Evolutionary conservation across 2,888 invertebrate species (phyloP), one percentile per base, ranked within the genome.

Genomic region (Pseudeuparius sepicola): DNA sequence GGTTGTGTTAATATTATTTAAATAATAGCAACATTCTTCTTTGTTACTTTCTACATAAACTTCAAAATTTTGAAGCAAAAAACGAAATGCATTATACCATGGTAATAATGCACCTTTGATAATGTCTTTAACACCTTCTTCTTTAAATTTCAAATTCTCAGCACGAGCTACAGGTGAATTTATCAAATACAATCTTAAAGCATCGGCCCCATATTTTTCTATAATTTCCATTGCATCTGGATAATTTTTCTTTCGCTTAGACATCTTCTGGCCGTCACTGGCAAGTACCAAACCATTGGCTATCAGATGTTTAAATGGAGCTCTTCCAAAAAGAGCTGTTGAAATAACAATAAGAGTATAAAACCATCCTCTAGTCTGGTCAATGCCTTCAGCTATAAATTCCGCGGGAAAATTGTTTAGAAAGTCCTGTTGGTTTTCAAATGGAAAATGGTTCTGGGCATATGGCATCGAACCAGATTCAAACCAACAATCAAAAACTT

Each of bases 401-500:
- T 99, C 93, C 1, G 98, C 98, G 1, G 98, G 98, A 56, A 98
- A 99, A 44, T 75, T 73, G 23, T 82, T 81, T 43, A 87, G 81
- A 60, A 96, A 96, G 35, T 85, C 81, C 54, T 84, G 84, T 46
- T 72, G 72, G 52, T 84, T 83, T 60, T 96, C 90, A 61, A 98
- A 98, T 0, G 98, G 98, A 60, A 88, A 98, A 64, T 96, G 94
- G 49, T 78, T 73, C 59, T 94, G 93, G 1, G 93, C 97, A 55
- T 94, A 98, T 0, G 98, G 98, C 98, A 98, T 98, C 12, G 93
- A 90, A 3, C 98, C 97, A 1, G 94, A 94, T 61, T 99, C 98
- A 64, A 99, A 99, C 98, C 98, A 99, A 59, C 98, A 99, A 63
- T 99, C 98, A 63, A 99, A 99, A 0, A 99, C 97, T 64, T 97